phyloP scores from a whole-genome alignment of 2,888 invertebrate genomes.

The Drosophila mimetica region DNA sequence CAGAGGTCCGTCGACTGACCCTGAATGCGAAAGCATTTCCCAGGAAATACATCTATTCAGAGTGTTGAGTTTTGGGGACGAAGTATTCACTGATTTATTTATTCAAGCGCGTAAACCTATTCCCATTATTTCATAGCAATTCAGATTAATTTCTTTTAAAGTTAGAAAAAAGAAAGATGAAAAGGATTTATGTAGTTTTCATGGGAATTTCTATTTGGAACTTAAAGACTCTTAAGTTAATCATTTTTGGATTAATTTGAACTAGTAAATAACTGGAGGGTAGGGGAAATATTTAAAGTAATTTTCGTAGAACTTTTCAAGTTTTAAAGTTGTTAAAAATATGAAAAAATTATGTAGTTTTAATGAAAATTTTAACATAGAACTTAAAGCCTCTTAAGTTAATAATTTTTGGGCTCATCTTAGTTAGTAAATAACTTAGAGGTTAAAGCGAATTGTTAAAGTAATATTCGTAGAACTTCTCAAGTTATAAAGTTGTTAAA shows the following conservation, averaged over 20 bases:
- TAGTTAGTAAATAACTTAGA: too few species aligned
- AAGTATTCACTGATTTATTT: slow-evolving; percentile 2
- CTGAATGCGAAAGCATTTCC: slow-evolving; percentile 52
- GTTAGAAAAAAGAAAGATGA: background rate
- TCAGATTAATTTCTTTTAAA: slow-evolving; percentile 1
- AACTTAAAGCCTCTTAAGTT: too few species aligned
- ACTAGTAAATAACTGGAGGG: too few species aligned
- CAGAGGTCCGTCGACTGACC: background rate
- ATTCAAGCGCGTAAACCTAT: slow-evolving; percentile 1
- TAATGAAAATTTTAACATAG: background rate
- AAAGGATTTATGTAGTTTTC: background rate
- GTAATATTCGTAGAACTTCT: too few species aligned
- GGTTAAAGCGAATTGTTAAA: too few species aligned
- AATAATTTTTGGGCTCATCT: too few species aligned
- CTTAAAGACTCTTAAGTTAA: too few species aligned
- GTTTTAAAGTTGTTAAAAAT: background rate
- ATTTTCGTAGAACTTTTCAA: too few species aligned
- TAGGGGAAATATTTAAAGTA: too few species aligned
- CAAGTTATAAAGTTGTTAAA: background rate
- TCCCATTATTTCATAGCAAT: background rate
- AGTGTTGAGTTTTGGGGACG: slow-evolving; percentile 15
- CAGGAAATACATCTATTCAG: slow-evolving; percentile 46
- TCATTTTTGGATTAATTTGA: too few species aligned
- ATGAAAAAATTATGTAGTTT: background rate
- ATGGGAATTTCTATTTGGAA: background rate